These are phyloP conservation scores for Eufriesea mexicana DNA, from an alignment of 1,140 invertebrate species.

Conservation along the genomic window DNA sequence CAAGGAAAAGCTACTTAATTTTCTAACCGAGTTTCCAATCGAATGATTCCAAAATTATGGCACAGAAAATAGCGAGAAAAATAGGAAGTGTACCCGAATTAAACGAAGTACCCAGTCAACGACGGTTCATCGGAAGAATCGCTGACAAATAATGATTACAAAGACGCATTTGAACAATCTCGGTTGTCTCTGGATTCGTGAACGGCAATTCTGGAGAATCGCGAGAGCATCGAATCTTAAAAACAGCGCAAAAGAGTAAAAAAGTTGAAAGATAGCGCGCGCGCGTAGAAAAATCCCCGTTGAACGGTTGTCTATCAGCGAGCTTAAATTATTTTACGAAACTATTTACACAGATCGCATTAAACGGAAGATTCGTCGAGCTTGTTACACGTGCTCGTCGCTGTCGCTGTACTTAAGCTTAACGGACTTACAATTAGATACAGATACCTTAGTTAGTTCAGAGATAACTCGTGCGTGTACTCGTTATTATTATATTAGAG, in stretches of 20 bases:
- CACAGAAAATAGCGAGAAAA: background rate
- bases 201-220: background rate
- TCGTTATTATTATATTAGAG: conserved; percentile 24
- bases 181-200: background rate
- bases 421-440: conserved; percentile 36
- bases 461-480: conserved; percentile 38
- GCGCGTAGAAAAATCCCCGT: conserved; percentile 30
- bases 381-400: conserved; percentile 8
- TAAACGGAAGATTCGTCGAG: conserved; percentile 38
- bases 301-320: conserved; percentile 9
- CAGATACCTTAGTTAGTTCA: conserved; percentile 32
- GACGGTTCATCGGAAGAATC: background rate
- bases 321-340: conserved; percentile 38
- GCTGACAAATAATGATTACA: background rate
- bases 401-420: conserved; percentile 24
- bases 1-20: no score
- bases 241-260: conserved; percentile 17
- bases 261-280: background rate
- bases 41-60: no score
- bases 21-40: no score
- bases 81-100: background rate
- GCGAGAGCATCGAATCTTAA: background rate
- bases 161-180: background rate
- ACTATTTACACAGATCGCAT: conserved; percentile 38
- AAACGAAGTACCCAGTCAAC: no score